Evolutionary conservation across 2,113 vertebrate genomes (phyloP), one percentile per base, ranked within the genome.

Genomic region (Gila orcuttii): DNA sequence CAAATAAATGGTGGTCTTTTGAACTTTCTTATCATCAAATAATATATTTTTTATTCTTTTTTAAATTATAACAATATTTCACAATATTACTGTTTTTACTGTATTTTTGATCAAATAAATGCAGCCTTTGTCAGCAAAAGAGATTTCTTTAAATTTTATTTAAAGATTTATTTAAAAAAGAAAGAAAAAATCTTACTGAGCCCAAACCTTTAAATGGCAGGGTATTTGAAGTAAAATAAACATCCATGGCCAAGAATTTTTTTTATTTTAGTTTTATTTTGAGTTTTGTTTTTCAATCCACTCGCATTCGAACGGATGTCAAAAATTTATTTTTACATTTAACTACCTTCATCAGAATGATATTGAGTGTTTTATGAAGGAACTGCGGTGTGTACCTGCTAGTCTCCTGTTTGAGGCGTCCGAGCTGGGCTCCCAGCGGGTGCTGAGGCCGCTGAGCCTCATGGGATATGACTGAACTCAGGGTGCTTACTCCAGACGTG

Each of bases 401-500:
- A 2, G 95, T 97, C 90, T 97, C 94, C 19, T 96, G 95, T 89
- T 96, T 96, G 33, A 98, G 93, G 9, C 94, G 93, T 42, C 90
- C 93, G 85, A 98, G 89, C 91, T 97, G 96, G 1, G 93, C 87
- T n/a, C 91, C 95, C 66, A 96, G 93, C 0, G 94, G 94, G 81
- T 95, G 94, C 23, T 93, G 93, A 47, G 92, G 92, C 42, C 94
- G 93, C 77, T 93, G 94, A 28, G 91, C 84, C 28, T 96, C 94
- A 0, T 92, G 94, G 28, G 93, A 92, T 86, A 91, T 88, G 77
- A 87, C 62, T 0, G 95, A 93, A 76, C 91, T 92, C 0, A 91
- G 78, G 0, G 92, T 90, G 91, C 89, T 88, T 45, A 92, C 86
- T 64, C 92, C 92, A 0, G 89, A 89, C 0, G 90, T 89, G 9